phyloP scores from a whole-genome alignment of 1,140 invertebrate genomes.

The Pemphigus obesinymphae region DNA sequence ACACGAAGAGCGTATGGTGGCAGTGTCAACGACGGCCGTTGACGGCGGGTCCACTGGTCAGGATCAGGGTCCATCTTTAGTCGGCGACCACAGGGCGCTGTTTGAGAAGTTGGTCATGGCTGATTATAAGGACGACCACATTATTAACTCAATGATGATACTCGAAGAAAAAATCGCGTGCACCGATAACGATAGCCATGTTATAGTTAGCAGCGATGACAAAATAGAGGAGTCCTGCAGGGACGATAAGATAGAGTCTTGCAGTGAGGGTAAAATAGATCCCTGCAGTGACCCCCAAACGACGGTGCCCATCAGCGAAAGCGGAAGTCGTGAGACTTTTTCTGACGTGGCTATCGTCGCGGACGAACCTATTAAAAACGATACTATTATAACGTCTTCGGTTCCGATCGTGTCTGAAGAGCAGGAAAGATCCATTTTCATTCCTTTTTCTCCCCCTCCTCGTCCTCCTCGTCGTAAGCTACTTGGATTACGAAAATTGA shows the following conservation, averaged over 20 bases:
- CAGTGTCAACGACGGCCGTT: too few species aligned
- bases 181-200: background rate
- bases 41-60: background rate
- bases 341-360: background rate
- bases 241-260: too few species aligned
- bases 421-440: too few species aligned
- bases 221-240: too few species aligned
- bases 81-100: background rate
- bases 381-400: background rate
- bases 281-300: too few species aligned
- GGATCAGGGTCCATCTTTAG: background rate
- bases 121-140: slow-evolving; percentile 35
- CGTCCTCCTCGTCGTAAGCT: background rate
- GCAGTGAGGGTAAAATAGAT: too few species aligned
- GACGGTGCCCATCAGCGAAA: background rate
- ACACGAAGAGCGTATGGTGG: slow-evolving; percentile 62
- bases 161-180: background rate
- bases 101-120: slow-evolving; percentile 23
- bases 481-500: too few species aligned
- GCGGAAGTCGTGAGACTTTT: background rate
- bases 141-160: too few species aligned
- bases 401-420: background rate
- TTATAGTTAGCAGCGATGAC: background rate
- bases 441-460: background rate
- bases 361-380: background rate